Conservation (phyloP, 2,113 vertebrate species). For the Anguilla rostrata region DNA sequence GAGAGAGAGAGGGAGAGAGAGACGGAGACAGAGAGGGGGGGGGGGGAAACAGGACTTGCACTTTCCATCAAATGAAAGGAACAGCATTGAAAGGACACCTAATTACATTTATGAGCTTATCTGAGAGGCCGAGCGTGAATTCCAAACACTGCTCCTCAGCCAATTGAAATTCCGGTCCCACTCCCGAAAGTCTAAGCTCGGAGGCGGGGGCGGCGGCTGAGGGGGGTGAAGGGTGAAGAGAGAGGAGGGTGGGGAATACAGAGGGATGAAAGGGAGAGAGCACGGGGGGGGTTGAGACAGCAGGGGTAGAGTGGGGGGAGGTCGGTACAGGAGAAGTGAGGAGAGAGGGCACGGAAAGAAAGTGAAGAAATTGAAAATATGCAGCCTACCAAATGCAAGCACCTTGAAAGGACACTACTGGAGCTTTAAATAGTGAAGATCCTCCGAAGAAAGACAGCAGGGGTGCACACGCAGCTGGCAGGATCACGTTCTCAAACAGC, state of each 20-base stretch:
- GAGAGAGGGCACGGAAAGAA: not conserved
- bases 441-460: not conserved
- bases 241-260: not conserved
- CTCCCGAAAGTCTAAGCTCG: conserved; percentile 8
- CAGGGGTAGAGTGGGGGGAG: not conserved
- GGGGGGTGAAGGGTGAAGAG: not conserved
- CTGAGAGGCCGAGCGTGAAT: conserved; percentile 35
- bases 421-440: not conserved
- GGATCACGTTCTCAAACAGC: not conserved
- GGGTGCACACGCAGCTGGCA: not conserved
- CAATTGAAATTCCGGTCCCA: conserved; percentile 41
- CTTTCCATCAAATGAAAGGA: conserved; percentile 32
- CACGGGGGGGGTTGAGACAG: not conserved
- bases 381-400: not conserved
- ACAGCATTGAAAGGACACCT: conserved; percentile 26
- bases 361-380: not conserved
- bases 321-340: not conserved
- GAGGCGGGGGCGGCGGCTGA: not conserved
- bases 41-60: conserved; percentile 12
- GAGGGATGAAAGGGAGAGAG: not conserved
- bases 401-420: not conserved
- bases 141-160: conserved; percentile 24
- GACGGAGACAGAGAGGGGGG: too few species aligned
- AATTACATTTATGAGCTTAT: conserved; percentile 47
- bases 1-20: too few species aligned